Base-by-base conservation (phyloP, 1,140 invertebrate species). In the Aricia agestis region DNA sequence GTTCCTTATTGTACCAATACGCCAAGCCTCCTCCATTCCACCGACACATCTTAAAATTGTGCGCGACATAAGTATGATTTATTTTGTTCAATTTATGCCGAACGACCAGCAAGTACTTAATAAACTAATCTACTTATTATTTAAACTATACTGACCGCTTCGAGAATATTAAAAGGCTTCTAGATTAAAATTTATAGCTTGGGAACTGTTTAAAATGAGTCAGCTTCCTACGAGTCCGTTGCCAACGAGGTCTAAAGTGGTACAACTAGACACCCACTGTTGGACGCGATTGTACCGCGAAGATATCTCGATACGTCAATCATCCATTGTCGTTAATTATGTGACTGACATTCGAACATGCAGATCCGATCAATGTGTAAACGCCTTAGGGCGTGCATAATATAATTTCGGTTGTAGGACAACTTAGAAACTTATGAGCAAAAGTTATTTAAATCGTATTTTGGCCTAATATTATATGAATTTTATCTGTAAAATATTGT, bases 131-230 rank as follows among this genome's bases (percentile, higher is more conserved):
- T 9, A 36, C 36, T 36, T 69, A 63, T 42, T 32, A 61, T 61
- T 41, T 59, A 69, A 63, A 69, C 41, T 63, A 19, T 59, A 61
- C 68, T 41, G 36, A 58, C n/a, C 18, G 31, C 58, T 61, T 63
- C 58, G 25, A 68, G 82, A 86, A 86, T 86, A 83, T 77, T 83
- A 86, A 86, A 72, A 68, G 77, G 76, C 73, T 68, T 66, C 65
- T 45, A 80, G 72, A 82, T 82, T 80, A 72, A 79, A 82, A 81
- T 81, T 80, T 78, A 86, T 78, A 52, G 70, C 63, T 74, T 76
- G 77, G 73, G 78, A 80, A 80, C 71, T 76, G 75, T 76, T 78
- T 73, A 52, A 57, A 57, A 67, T 86, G 79, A 86, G 52, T 84
- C 79, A 83, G 75, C 77, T 82, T 81, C 80, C 82, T 25, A 25